These are phyloP conservation scores for Macrosteles quadrilineatus DNA, from an alignment of 1,140 invertebrate genomes.

Conservation along the genomic window DNA sequence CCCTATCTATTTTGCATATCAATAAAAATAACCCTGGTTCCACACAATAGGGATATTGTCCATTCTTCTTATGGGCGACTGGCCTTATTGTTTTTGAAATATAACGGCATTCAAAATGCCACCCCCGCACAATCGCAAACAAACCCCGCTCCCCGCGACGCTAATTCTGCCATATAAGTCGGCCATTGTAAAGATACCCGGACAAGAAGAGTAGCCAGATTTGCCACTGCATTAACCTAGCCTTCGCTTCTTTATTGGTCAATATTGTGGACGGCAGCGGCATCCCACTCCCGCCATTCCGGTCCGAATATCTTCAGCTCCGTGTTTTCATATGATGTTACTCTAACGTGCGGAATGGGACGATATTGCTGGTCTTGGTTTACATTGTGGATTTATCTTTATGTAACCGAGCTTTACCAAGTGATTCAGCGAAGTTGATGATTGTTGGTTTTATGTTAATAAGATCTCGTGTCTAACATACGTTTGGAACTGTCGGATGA, in stretches of 20 bases:
- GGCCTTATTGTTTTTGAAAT: slow-evolving; percentile 37
- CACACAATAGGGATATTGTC: slow-evolving; percentile 34
- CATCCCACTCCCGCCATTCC: too few relatives aligned
- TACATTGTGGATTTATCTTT: too few relatives aligned
- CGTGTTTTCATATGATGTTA: too few relatives aligned
- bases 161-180: slow-evolving; percentile 24
- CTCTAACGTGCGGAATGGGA: too few relatives aligned
- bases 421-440: too few relatives aligned
- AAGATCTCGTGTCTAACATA: too few relatives aligned
- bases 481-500: too few relatives aligned
- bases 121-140: slow-evolving; percentile 26
- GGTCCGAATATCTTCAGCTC: too few relatives aligned
- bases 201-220: neutral
- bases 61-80: slow-evolving; percentile 36
- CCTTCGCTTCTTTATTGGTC: neutral
- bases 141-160: slow-evolving; percentile 12
- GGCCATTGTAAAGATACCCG: neutral
- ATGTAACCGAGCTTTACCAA: too few relatives aligned
- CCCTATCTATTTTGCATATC: slow-evolving; percentile 37
- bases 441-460: too few relatives aligned
- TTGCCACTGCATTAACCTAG: slow-evolving; percentile 16
- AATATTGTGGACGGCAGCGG: too few relatives aligned
- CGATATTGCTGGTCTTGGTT: too few relatives aligned
- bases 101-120: slow-evolving; percentile 32
- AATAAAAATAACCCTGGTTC: slow-evolving; percentile 35